A percentile compares a stretch with the other conserved stretches of the same genome.
phyloP scores from a whole-genome alignment of 2,888 invertebrate species.

The Nemurella pictetii region DNA sequence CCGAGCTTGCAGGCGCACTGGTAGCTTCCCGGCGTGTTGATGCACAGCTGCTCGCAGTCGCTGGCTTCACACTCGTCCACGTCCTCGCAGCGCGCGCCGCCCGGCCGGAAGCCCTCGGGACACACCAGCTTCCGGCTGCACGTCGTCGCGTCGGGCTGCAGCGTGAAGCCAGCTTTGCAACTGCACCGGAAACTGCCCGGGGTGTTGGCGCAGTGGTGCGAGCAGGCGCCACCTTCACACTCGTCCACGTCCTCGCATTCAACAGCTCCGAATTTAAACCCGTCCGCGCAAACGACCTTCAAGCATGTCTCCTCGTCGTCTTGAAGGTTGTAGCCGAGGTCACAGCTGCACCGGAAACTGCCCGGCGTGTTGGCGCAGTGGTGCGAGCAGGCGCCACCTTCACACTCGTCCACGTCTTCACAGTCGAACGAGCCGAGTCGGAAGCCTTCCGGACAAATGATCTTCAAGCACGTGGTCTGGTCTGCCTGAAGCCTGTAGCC shows the following conservation, averaged over 20 bases:
- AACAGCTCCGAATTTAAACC: conserved; percentile 8
- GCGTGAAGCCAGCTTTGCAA: conserved; percentile 42
- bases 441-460: conserved; percentile 45
- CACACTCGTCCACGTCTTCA: conserved; percentile 54
- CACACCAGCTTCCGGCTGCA: neutral
- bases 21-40: conserved; percentile 45
- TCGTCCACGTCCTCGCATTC: conserved; percentile 56
- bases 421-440: conserved; percentile 48
- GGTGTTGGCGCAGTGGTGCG: conserved; percentile 54
- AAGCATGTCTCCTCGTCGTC: conserved; percentile 36
- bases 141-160: conserved; percentile 33
- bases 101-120: neutral
- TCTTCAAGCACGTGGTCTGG: conserved; percentile 30
- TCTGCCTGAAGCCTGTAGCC: conserved; percentile 34
- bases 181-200: conserved; percentile 49
- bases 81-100: conserved; percentile 4
- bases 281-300: conserved; percentile 45
- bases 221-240: conserved; percentile 53
- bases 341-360: conserved; percentile 49
- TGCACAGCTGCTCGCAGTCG: conserved; percentile 42
- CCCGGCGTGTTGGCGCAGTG: conserved; percentile 52
- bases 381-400: conserved; percentile 55
- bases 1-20: conserved; percentile 54
- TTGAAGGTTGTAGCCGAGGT: conserved; percentile 31
- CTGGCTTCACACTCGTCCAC: conserved; percentile 29